Base-by-base conservation (phyloP, 2,888 invertebrate species). In the Harpalus rufipes region DNA sequence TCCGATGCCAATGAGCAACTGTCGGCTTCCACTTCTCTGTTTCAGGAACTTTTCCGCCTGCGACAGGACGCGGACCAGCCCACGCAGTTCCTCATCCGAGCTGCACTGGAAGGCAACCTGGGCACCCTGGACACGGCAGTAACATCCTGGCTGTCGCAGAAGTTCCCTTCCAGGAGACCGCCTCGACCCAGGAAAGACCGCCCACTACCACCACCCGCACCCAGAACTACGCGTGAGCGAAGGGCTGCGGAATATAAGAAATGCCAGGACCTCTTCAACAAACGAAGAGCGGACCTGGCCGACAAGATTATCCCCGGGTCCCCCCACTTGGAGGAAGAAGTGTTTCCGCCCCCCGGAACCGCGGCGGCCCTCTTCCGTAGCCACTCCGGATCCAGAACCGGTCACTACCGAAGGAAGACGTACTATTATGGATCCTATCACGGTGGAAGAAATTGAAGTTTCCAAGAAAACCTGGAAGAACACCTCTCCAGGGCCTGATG, bases 401-500 rank as follows among this genome's bases (percentile, higher is more conserved):
- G 39, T 21, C 32, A 39, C 68, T n/a, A 1, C n/a, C n/a, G 5
- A 39, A 4, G n/a, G 39, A 32, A 68, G 0, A 1, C n/a, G 3
- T 0, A 6, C 14, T 1, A 8, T 25, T 5, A 25, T 32, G 44
- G 8, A 44, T 18, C 68, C 81, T 51, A 25, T 81, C 0, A 68
- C 65, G 0, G 51, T 6, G 1, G 81, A 44, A 2, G 81, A 81
- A 1, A 21, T 81, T n/a, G 21, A 51, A 21, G 3, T 6, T 2
- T 12, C 63, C 12, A 81, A 10, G 10, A 21, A n/a, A 10, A 16
- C 51, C 56, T 81, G 81, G 68, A 68, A 68, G n/a, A 44, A 51
- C 12, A 81, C 81, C 0, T 74, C 81, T 6, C 63, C 85, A 14
- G 85, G 85, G 1, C 83, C 85, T 6, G 85, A 85, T 58, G 80